phyloP scores from a whole-genome alignment of 2,888 invertebrate species.

The Leucophenga montana region DNA sequence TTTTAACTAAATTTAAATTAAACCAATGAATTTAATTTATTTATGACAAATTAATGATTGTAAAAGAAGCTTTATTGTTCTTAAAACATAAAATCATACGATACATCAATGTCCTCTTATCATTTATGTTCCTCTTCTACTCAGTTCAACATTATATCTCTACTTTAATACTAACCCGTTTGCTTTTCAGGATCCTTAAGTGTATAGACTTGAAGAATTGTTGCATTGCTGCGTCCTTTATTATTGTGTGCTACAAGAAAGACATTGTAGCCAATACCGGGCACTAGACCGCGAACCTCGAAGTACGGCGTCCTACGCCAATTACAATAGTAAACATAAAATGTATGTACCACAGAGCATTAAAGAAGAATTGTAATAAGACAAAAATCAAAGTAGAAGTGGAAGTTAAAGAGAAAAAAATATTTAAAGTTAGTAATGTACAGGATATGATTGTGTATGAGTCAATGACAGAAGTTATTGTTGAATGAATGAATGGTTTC shows the following conservation, averaged over 20 bases:
- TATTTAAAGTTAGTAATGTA: conserved; percentile 23
- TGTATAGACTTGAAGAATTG: conserved; percentile 80
- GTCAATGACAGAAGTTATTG: conserved; percentile 30
- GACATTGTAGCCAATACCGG: conserved; percentile 81
- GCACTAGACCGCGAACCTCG: conserved; percentile 79
- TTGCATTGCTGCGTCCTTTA: conserved; percentile 81
- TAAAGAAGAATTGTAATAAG: too few relatives aligned
- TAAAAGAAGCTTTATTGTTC: too few relatives aligned
- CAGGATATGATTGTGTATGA: not conserved
- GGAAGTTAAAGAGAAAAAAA: conserved; percentile 36
- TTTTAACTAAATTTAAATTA: too few relatives aligned
- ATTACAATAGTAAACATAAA: not conserved
- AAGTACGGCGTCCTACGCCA: conserved; percentile 77
- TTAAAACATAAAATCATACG: too few relatives aligned
- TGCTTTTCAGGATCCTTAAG: conserved; percentile 83
- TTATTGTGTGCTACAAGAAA: conserved; percentile 81
- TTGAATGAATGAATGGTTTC: conserved; percentile 16
- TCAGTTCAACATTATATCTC: too few relatives aligned
- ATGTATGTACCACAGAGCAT: conserved; percentile 17
- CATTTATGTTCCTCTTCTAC: too few relatives aligned
- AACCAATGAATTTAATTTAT: too few relatives aligned
- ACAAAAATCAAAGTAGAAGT: conserved; percentile 19
- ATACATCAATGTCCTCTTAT: too few relatives aligned
- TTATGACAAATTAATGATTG: too few relatives aligned
- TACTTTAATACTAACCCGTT: conserved; percentile 75